Evolutionary conservation across 2,113 vertebrate genomes (phyloP), one percentile per base, ranked within the genome.

Genomic region (Bothrops jararaca): DNA sequence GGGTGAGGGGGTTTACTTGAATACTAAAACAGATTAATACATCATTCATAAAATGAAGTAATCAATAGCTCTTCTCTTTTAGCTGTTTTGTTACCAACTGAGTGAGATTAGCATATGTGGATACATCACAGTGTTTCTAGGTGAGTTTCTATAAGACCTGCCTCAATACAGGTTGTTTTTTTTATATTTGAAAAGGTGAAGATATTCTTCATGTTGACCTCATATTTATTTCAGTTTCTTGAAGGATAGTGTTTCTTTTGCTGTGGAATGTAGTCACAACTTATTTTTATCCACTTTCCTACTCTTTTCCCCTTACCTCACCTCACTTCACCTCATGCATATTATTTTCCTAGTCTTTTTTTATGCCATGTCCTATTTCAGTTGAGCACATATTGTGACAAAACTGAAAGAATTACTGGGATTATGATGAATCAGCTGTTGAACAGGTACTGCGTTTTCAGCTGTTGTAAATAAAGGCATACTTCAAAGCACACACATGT

Each of bases 171-270:
- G 12, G 48, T 4, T 11, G 22, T 50, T 86, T 58, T 54, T 2
- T 58, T 86, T 52, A 54, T 0, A 1, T 69, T 34, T 93, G 87
- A 92, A 89, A 86, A 93, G 87, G 2, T 54, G 24, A 5, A 90
- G 54, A 22, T 48, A 74, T 91, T 91, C 90, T 39, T 91, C 42
- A 74, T 88, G 57, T 86, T 91, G 2, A 1, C 48, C 86, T 89
- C 89, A 80, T 91, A 91, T 91, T 92, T 93, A 94, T 64, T 69
- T 93, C 74, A 88, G 22, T 13, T 91, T 80, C 54, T 13, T 53
- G 53, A 86, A 86, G 20, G 9, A 91, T 94, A 42, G 74, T 92
- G 92, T 85, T 85, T 89, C 29, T 24, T 52, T 80, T 93, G 23
- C 87, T 93, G 91, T 86, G 74, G 90, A 91, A 52, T 91, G 15